Evolutionary conservation across 1,140 invertebrate species (phyloP).

Genomic region (Babylonia areolata): DNA sequence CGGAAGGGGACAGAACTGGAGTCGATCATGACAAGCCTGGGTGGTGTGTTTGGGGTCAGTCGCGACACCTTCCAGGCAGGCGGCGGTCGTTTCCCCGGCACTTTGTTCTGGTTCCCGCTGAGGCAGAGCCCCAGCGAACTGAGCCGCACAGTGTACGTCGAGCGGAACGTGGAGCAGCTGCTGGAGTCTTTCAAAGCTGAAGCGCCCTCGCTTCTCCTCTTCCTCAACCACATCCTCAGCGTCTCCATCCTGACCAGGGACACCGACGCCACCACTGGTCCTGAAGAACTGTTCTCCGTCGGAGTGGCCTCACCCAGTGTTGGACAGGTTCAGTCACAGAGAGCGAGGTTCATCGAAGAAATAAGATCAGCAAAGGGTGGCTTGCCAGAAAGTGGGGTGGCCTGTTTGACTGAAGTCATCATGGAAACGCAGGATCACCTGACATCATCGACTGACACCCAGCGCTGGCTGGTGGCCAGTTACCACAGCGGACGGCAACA

Average conservation of each 20-base stretch:
- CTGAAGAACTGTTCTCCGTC: background rate
- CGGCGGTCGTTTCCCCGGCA: conserved; percentile 53
- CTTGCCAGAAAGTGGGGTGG: background rate
- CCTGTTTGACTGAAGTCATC: background rate
- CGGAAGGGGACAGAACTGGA: conserved; percentile 27
- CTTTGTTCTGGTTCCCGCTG: conserved; percentile 65
- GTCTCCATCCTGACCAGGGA: background rate
- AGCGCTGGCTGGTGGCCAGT: conserved; percentile 29
- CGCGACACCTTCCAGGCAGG: conserved; percentile 16
- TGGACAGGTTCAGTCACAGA: background rate
- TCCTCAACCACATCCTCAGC: conserved; percentile 46
- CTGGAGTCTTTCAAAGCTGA: conserved; percentile 50
- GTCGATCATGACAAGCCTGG: conserved; percentile 3
- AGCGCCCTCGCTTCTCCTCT: conserved; percentile 50
- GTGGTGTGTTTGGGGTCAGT: conserved; percentile 42
- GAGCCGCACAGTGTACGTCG: conserved; percentile 44
- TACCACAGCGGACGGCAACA: background rate
- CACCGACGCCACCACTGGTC: too few species aligned
- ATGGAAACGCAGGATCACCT: background rate
- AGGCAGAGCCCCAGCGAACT: conserved; percentile 40
- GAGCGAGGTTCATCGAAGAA: background rate
- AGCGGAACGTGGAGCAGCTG: conserved; percentile 48
- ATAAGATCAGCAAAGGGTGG: background rate
- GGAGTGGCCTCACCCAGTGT: background rate
- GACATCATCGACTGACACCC: background rate